Conservation (phyloP, 1,140 invertebrate species). For the Magallana ariakensis region DNA sequence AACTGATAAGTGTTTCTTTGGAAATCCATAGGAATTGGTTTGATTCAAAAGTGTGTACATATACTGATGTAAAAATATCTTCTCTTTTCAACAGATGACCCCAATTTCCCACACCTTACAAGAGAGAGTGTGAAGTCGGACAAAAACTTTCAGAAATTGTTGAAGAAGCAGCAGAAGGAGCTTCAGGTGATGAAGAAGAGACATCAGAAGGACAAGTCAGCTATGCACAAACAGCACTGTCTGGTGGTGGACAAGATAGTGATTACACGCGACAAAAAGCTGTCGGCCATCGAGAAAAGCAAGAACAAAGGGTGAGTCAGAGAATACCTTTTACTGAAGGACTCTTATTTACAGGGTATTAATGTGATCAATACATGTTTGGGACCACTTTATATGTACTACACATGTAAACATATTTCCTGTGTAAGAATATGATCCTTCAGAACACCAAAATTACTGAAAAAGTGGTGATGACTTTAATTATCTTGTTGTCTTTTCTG, state of each 20-base stretch:
- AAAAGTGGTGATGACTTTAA: too few species aligned
- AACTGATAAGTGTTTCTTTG: too few species aligned
- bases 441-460: too few species aligned
- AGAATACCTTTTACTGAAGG: background rate
- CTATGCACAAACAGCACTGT: conserved; percentile 96
- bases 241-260: conserved; percentile 96
- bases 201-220: conserved; percentile 94
- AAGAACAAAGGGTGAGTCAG: background rate
- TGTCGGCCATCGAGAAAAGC: conserved; percentile 68
- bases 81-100: conserved; percentile 61
- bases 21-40: too few species aligned
- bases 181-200: conserved; percentile 93
- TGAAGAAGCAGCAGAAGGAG: conserved; percentile 97
- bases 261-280: conserved; percentile 77
- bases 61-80: background rate
- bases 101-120: conserved; percentile 88
- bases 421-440: too few species aligned
- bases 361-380: too few species aligned
- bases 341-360: too few species aligned
- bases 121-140: conserved; percentile 93
- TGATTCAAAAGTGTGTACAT: background rate
- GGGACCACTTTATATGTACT: background rate
- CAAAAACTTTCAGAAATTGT: conserved; percentile 96
- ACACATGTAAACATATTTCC: background rate
- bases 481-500: too few species aligned